Conservation (phyloP, 92 coral and sea anemone species). For the Heteractis magnifica region DNA sequence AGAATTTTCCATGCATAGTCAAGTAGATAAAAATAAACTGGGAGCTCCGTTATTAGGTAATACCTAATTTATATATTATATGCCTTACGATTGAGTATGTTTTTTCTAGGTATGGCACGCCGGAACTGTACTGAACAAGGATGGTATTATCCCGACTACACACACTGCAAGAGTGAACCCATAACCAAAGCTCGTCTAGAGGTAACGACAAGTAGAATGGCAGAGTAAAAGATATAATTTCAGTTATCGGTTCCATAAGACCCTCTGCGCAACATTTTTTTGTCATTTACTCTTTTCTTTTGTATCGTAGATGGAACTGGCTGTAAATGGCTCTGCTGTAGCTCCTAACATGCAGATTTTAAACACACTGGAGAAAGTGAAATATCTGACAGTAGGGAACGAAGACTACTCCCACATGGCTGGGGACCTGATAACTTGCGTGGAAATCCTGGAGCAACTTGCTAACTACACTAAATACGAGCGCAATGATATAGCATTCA, state of each 20-base stretch:
- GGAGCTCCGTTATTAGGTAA: too few species aligned
- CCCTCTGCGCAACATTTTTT: background rate
- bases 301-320: slow-evolving; percentile 14
- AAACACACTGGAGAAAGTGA: slow-evolving; percentile 20
- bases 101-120: slow-evolving; percentile 49
- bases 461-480: slow-evolving; percentile 32
- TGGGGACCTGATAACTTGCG: slow-evolving; percentile 43
- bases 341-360: slow-evolving; percentile 24
- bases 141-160: slow-evolving; percentile 72
- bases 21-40: too few species aligned
- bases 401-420: slow-evolving; percentile 55
- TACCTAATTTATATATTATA: too few species aligned
- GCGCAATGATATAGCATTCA: slow-evolving; percentile 43
- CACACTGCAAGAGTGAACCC: slow-evolving; percentile 50
- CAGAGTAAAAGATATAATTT: background rate
- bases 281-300: too few species aligned
- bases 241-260: background rate
- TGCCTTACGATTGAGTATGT: too few species aligned
- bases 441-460: slow-evolving; percentile 44
- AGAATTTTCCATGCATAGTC: too few species aligned
- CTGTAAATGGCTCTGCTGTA: slow-evolving; percentile 12
- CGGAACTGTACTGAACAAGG: slow-evolving; percentile 49
- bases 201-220: slow-evolving; percentile 26
- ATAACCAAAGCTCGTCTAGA: slow-evolving; percentile 23
- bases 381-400: slow-evolving; percentile 27